These are phyloP conservation scores for Leucopternis melanops DNA, from an alignment of 2,113 vertebrate genomes.

Conservation along the genomic window DNA sequence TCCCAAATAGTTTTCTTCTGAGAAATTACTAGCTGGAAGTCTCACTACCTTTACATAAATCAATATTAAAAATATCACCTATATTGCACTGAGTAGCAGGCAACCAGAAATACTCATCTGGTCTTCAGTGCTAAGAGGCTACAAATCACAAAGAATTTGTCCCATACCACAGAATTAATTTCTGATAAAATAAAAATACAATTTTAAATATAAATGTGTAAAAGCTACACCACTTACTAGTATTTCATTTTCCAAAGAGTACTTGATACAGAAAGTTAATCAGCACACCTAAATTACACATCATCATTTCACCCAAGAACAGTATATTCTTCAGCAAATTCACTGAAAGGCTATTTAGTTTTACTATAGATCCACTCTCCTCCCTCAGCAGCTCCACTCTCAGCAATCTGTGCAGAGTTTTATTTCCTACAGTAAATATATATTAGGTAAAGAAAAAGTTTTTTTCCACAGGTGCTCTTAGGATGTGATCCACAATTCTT, in stretches of 20 bases:
- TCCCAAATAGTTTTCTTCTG: neutral
- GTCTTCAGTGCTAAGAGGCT: neutral
- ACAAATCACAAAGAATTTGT: neutral
- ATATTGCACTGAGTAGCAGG: neutral
- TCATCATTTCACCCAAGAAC: neutral
- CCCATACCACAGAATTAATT: neutral
- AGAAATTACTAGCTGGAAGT: conserved; percentile 6
- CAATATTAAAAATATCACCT: neutral
- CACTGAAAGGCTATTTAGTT: neutral
- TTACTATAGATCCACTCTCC: neutral
- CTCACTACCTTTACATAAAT: neutral
- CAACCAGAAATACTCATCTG: neutral
- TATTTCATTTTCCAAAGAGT: neutral
- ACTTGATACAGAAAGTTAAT: neutral
- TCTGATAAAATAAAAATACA: neutral
- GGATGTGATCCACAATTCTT: neutral
- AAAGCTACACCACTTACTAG: neutral
- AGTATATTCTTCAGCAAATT: neutral
- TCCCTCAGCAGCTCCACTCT: neutral
- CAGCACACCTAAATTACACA: neutral
- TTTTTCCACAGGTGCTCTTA: neutral
- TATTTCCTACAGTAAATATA: neutral
- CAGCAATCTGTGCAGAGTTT: neutral
- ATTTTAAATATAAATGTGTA: neutral
- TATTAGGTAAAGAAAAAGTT: neutral